Conservation (phyloP, 2,888 invertebrate genomes). For the Heliconius charithonia region DNA sequence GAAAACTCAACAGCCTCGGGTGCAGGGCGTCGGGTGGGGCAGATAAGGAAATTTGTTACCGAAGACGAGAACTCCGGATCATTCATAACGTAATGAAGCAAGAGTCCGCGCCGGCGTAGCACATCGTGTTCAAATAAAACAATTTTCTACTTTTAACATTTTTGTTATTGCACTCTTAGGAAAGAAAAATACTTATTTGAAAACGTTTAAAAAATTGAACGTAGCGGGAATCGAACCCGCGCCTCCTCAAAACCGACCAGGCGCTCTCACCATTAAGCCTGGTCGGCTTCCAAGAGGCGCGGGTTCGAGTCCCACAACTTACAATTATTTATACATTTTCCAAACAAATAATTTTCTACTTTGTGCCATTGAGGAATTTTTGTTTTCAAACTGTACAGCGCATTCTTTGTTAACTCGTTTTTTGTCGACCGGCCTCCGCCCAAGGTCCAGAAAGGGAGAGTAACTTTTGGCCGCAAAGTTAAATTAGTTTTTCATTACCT, state of each 20-base stretch:
- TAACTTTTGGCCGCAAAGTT: slow-evolving; percentile 61
- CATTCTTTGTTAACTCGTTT: slow-evolving; percentile 31
- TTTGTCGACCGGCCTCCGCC: slow-evolving; percentile 25
- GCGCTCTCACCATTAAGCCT: too few relatives aligned
- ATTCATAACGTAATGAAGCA: slow-evolving; percentile 58
- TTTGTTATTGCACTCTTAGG: too few relatives aligned
- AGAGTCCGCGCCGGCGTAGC: slow-evolving; percentile 34
- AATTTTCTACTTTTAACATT: slow-evolving; percentile 14
- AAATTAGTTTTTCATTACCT: slow-evolving; percentile 70
- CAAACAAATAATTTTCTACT: slow-evolving; percentile 15
- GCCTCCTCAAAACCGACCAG: too few relatives aligned
- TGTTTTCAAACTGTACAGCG: slow-evolving; percentile 31
- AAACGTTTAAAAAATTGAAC: too few relatives aligned
- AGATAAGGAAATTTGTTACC: slow-evolving; percentile 58
- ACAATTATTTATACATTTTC: too few relatives aligned
- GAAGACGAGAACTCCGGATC: slow-evolving; percentile 52
- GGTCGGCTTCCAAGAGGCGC: too few relatives aligned
- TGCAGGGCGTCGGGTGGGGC: slow-evolving; percentile 46
- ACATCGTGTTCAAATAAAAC: slow-evolving; percentile 22
- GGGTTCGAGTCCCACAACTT: too few relatives aligned
- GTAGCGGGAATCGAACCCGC: too few relatives aligned
- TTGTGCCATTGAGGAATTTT: slow-evolving; percentile 19
- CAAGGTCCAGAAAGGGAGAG: slow-evolving; percentile 41
- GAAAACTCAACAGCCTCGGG: slow-evolving; percentile 48
- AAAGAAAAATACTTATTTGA: too few relatives aligned